Percentiles rank a stretch among this genome's conserved stretches.
phyloP scores from a whole-genome alignment of 2,888 invertebrate genomes.

The Zele albiditarsus region DNA sequence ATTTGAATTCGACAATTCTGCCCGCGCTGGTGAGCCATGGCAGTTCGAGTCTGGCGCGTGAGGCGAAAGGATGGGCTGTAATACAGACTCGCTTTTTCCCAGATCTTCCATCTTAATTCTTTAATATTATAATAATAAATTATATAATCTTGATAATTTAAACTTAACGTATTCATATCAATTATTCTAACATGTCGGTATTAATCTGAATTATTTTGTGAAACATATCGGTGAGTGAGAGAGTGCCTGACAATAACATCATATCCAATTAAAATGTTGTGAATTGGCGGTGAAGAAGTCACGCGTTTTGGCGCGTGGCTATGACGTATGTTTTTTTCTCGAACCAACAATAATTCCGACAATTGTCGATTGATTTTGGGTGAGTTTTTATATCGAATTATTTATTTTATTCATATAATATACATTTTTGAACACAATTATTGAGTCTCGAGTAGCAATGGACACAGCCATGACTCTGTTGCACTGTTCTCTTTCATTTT shows the following conservation, averaged over 20 bases:
- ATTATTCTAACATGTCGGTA: background rate
- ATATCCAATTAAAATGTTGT: slow-evolving; percentile 26
- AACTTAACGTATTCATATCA: background rate
- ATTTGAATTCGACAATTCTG: slow-evolving; percentile 19
- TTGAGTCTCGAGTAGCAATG: too few species aligned
- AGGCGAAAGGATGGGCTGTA: slow-evolving; percentile 57
- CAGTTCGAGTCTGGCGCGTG: slow-evolving; percentile 62
- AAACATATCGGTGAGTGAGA: slow-evolving; percentile 24
- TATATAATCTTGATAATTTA: background rate
- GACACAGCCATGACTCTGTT: too few species aligned
- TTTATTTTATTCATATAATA: background rate
- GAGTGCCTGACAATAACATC: background rate
- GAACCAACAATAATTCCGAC: background rate
- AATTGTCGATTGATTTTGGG: slow-evolving; percentile 9
- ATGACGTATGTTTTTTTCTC: background rate
- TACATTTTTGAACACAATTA: too few species aligned
- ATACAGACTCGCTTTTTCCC: background rate
- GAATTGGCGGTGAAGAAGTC: slow-evolving; percentile 17
- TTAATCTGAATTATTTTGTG: background rate
- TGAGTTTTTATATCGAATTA: background rate
- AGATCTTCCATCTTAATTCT: background rate
- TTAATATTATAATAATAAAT: background rate
- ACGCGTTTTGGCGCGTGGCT: slow-evolving; percentile 29
- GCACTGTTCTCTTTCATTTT: too few species aligned
- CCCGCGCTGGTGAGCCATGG: slow-evolving; percentile 42